Evolutionary conservation across 2,797 vertebrate species (phyloP).

Genomic region (Sebastes cheni): DNA sequence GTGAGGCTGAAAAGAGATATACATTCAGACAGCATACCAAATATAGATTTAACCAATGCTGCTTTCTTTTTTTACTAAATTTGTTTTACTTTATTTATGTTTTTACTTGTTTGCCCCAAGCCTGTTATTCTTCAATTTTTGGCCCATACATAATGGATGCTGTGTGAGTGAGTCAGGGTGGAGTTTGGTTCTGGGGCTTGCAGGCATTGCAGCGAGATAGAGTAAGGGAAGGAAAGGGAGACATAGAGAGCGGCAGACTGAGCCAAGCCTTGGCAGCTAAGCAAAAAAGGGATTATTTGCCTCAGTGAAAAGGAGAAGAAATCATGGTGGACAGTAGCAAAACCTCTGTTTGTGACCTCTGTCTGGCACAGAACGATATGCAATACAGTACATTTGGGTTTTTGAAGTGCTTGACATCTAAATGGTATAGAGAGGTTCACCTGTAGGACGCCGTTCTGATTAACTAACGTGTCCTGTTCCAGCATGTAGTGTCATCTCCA

Average conservation of each 20-base stretch:
- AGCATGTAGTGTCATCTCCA: neutral
- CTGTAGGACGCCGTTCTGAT: neutral
- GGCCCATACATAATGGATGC: slow-evolving; percentile 80
- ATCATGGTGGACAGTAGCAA: slow-evolving; percentile 41
- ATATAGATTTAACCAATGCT: slow-evolving; percentile 51
- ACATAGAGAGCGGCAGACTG: slow-evolving; percentile 52
- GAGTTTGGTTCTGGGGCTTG: slow-evolving; percentile 66
- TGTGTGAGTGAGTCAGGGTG: slow-evolving; percentile 71
- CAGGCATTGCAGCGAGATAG: slow-evolving; percentile 60
- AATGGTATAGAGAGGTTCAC: neutral
- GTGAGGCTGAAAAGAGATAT: slow-evolving; percentile 15
- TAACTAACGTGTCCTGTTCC: neutral
- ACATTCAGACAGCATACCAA: slow-evolving; percentile 33
- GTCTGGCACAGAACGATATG: slow-evolving; percentile 38
- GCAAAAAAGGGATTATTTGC: slow-evolving; percentile 59
- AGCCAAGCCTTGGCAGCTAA: slow-evolving; percentile 76
- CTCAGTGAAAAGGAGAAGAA: slow-evolving; percentile 56
- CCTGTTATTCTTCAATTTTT: slow-evolving; percentile 77
- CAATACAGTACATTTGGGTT: neutral
- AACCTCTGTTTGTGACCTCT: slow-evolving; percentile 41
- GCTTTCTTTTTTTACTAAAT: slow-evolving; percentile 41
- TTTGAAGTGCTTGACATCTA: slow-evolving; percentile 7
- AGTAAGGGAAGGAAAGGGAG: slow-evolving; percentile 47
- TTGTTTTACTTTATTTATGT: slow-evolving; percentile 70
- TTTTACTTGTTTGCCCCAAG: slow-evolving; percentile 63